A percentile compares a stretch with the other conserved stretches of the same genome.
These are phyloP conservation scores for Clupea harengus DNA, from an alignment of 2,113 vertebrate genomes.

Conservation along the genomic window DNA sequence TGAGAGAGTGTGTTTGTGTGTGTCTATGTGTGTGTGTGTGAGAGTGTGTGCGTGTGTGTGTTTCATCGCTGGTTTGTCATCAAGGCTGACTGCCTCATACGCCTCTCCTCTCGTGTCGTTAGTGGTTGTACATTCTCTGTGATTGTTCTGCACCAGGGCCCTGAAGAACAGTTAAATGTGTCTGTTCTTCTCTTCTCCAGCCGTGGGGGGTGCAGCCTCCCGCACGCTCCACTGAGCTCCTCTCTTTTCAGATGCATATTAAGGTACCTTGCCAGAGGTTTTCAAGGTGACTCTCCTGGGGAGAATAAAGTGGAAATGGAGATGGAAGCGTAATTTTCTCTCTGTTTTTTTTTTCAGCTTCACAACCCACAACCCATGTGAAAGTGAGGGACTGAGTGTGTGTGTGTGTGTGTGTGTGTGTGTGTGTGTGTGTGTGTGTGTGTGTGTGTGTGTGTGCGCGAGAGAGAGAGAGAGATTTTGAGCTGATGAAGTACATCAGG, in stretches of 20 bases:
- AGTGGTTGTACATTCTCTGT: neutral
- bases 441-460: neutral
- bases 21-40: neutral
- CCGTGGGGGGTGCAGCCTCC: neutral
- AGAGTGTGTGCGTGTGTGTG: neutral
- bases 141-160: neutral
- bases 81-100: neutral
- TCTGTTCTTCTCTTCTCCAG: neutral
- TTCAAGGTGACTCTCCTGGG: conserved; percentile 7
- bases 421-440: neutral
- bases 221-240: neutral
- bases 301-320: conserved; percentile 6
- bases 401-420: conserved; percentile 18
- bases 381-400: neutral
- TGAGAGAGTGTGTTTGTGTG: neutral
- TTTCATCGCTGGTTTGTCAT: neutral
- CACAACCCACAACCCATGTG: neutral
- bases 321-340: neutral
- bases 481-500: neutral
- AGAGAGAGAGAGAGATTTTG: neutral
- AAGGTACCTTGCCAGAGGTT: neutral
- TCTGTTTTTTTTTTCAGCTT: neutral
- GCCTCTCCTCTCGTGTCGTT: neutral
- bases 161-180: neutral
- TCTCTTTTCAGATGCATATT: neutral